Base-by-base conservation (phyloP, 2,113 vertebrate species). In the Callionymus lyra region DNA sequence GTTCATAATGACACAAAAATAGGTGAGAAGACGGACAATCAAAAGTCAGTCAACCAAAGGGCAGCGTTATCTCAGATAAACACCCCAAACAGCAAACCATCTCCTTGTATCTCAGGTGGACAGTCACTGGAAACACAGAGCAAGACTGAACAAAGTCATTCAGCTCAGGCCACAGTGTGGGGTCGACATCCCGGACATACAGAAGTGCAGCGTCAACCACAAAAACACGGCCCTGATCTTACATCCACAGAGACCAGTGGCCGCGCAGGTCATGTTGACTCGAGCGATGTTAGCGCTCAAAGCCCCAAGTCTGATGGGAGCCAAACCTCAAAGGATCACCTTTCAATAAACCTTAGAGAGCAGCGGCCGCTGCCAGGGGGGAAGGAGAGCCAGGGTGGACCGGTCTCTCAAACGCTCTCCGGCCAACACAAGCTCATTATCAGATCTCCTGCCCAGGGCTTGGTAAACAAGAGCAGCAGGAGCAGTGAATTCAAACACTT, bases 371-470 rank as follows among this genome's bases (percentile, higher is more conserved):
- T 32, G 16, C 31, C 5, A 8, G 27, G 8, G 10, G 21, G n/a
- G n/a, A n/a, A 14, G 31, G 35, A 50, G 37, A 56, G 34, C 17
- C 70, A 57, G 19, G 34, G 37, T 5, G 52, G 12, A 44, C 1
- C 4, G 1, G 17, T 21, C 34, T 41, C 48, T 34, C 55, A 50
- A 57, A 48, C 32, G 5, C 18, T 48, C 15, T 39, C 59, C 12
- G 34, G 35, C 31, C 68, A 79, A 38, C 41, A 45, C 12, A 65
- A 68, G 33, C 27, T 43, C 16, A 39, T 21, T 14, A 10, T n/a
- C 16, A 38, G 18, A 34, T 32, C 33, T 39, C 16, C 16, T 11
- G 52, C 59, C 16, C 39, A 53, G 1, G 19, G 12, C 21, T 0
- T 41, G n/a, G 44, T 10, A 34, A 38, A 34, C 50, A 45, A 55